phyloP scores from a whole-genome alignment of 2,888 invertebrate species.

The Drosophila dives region DNA sequence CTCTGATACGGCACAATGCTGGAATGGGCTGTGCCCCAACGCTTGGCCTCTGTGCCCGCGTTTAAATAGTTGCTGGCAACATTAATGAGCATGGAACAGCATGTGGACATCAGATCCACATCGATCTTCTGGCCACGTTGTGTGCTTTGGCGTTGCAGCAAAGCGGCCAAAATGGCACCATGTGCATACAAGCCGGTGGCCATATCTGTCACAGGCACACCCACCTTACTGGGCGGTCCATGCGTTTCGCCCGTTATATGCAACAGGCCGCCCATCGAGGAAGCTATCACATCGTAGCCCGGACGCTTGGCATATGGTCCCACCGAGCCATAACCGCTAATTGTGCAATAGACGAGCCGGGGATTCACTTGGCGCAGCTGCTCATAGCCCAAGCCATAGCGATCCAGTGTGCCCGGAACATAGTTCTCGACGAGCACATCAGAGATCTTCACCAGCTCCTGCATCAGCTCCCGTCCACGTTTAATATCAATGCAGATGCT shows the following conservation, averaged over 20 bases:
- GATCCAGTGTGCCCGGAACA: conserved; percentile 93
- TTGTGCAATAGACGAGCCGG: conserved; percentile 94
- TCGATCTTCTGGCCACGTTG: conserved; percentile 96
- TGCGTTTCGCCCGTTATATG: conserved; percentile 94
- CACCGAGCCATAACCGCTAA: conserved; percentile 95
- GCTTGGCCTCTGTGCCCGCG: conserved; percentile 90
- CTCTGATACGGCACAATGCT: conserved; percentile 98
- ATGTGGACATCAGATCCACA: conserved; percentile 96
- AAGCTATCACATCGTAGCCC: conserved; percentile 98
- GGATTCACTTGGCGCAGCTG: conserved; percentile 90
- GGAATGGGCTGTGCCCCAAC: conserved; percentile 97
- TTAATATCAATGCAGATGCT: conserved; percentile 95
- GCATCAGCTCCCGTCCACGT: conserved; percentile 88
- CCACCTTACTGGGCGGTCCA: conserved; percentile 95
- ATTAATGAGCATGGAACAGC: conserved; percentile 95
- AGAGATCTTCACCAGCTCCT: conserved; percentile 90
- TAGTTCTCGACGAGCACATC: conserved; percentile 98
- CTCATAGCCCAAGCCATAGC: conserved; percentile 92
- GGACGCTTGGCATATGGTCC: conserved; percentile 95
- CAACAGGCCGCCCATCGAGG: conserved; percentile 95
- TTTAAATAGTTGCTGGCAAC: conserved; percentile 96
- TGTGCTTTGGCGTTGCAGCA: conserved; percentile 91
- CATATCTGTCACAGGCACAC: conserved; percentile 97
- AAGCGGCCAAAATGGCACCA: conserved; percentile 96
- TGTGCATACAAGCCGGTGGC: conserved; percentile 97